These are phyloP conservation scores for Timema podura DNA, from an alignment of 2,888 invertebrate genomes.

Conservation along the genomic window DNA sequence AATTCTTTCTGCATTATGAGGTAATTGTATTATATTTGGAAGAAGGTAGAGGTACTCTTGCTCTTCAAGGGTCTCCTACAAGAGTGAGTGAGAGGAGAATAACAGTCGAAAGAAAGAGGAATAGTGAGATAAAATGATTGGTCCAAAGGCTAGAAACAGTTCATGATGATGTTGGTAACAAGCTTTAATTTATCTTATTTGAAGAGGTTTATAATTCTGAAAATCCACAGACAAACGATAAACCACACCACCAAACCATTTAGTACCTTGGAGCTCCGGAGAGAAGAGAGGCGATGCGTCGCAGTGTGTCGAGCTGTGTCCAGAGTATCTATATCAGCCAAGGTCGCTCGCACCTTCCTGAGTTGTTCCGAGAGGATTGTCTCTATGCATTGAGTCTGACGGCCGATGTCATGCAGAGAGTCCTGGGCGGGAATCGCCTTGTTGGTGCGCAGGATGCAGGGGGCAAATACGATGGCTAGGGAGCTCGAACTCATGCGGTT, in stretches of 20 bases:
- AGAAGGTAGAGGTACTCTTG: no score
- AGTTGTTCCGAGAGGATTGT: constrained; percentile 86
- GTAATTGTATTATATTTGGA: no score
- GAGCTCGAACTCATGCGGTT: constrained; percentile 91
- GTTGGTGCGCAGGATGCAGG: constrained; percentile 86
- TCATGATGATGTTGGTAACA: neutral
- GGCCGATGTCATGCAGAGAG: constrained; percentile 82
- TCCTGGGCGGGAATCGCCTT: constrained; percentile 86
- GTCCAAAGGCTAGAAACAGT: no score
- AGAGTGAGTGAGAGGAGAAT: no score
- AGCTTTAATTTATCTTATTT: neutral
- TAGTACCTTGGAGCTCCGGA: constrained; percentile 66
- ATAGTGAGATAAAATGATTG: no score
- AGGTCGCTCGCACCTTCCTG: constrained; percentile 73
- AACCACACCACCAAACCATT: neutral
- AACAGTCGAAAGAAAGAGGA: no score
- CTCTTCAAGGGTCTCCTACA: no score
- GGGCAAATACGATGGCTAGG: constrained; percentile 90
- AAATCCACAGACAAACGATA: neutral
- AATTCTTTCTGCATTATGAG: no score
- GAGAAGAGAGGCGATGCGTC: constrained; percentile 68
- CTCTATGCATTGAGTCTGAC: constrained; percentile 86
- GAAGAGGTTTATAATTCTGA: neutral
- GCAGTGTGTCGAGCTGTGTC: constrained; percentile 86
- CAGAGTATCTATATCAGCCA: constrained; percentile 86